Conservation (phyloP, 2,888 invertebrate genomes). For the Steinernema hermaphroditum region DNA sequence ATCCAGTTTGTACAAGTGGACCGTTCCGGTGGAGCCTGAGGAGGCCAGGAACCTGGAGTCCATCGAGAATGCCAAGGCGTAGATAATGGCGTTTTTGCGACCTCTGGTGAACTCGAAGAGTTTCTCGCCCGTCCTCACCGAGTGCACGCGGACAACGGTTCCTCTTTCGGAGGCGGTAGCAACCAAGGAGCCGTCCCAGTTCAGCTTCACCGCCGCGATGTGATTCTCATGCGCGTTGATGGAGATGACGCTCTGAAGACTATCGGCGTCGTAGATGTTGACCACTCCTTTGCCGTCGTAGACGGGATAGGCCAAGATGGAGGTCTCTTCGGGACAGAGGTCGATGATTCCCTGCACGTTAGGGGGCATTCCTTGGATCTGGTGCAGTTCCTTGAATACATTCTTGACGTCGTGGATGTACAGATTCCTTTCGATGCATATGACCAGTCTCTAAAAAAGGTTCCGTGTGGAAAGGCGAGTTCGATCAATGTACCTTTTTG, state of each 20-base stretch:
- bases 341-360: slow-evolving; percentile 78
- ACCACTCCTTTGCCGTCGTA: not conserved
- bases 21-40: slow-evolving; percentile 92
- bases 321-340: slow-evolving; percentile 43
- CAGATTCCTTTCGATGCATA: slow-evolving; percentile 93
- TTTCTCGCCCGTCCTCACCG: slow-evolving; percentile 80
- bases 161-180: slow-evolving; percentile 73
- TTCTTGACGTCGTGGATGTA: slow-evolving; percentile 90
- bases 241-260: slow-evolving; percentile 92
- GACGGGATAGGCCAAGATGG: slow-evolving; percentile 6
- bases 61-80: slow-evolving; percentile 88
- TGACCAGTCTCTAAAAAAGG: slow-evolving; percentile 80
- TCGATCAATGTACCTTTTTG: slow-evolving; percentile 76
- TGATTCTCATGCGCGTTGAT: slow-evolving; percentile 95
- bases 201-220: slow-evolving; percentile 90
- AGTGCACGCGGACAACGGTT: slow-evolving; percentile 94
- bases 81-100: slow-evolving; percentile 85
- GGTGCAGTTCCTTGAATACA: slow-evolving; percentile 77
- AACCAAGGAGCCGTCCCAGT: slow-evolving; percentile 76
- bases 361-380: slow-evolving; percentile 93
- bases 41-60: slow-evolving; percentile 87
- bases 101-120: slow-evolving; percentile 94
- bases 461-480: not conserved
- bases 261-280: slow-evolving; percentile 83
- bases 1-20: slow-evolving; percentile 90